Percentiles rank a stretch among this genome's conserved stretches.
Conservation (phyloP, 2,113 vertebrate species). For the Lampris megalopsis region DNA sequence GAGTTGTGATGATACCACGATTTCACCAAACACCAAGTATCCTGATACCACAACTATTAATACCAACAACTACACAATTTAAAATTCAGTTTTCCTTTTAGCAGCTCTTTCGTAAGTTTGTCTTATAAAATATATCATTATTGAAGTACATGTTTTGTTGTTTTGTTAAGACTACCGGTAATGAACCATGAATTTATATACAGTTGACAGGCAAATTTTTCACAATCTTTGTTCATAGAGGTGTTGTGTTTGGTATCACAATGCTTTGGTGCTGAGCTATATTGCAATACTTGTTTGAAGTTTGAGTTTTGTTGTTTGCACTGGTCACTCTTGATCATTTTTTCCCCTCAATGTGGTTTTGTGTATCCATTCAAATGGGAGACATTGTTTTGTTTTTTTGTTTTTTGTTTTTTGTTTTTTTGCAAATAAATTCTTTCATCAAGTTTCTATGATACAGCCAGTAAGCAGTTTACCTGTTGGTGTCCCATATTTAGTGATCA, state of each 20-base stretch:
- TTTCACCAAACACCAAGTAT: background rate
- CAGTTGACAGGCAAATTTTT: too few relatives aligned
- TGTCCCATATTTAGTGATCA: background rate
- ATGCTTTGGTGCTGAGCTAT: background rate
- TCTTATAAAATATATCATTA: too few relatives aligned
- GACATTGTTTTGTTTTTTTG: background rate
- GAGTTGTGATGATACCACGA: background rate
- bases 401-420: too few relatives aligned
- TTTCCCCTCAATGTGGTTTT: background rate
- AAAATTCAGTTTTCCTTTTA: too few relatives aligned
- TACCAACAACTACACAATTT: too few relatives aligned
- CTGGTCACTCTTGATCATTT: background rate
- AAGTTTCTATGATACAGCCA: background rate
- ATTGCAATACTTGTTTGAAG: slow-evolving; percentile 1
- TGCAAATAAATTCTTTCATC: background rate
- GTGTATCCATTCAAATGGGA: slow-evolving; percentile 8
- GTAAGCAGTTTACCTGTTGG: background rate
- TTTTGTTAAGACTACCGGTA: too few relatives aligned
- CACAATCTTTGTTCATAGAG: background rate
- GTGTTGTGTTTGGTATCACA: background rate
- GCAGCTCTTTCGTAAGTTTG: too few relatives aligned
- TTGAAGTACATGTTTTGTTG: too few relatives aligned
- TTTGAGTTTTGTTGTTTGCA: slow-evolving; percentile 10
- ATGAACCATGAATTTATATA: too few relatives aligned
- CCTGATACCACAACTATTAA: background rate